Evolutionary conservation across 2,797 vertebrate genomes (phyloP).

Genomic region (Mustela erminea): DNA sequence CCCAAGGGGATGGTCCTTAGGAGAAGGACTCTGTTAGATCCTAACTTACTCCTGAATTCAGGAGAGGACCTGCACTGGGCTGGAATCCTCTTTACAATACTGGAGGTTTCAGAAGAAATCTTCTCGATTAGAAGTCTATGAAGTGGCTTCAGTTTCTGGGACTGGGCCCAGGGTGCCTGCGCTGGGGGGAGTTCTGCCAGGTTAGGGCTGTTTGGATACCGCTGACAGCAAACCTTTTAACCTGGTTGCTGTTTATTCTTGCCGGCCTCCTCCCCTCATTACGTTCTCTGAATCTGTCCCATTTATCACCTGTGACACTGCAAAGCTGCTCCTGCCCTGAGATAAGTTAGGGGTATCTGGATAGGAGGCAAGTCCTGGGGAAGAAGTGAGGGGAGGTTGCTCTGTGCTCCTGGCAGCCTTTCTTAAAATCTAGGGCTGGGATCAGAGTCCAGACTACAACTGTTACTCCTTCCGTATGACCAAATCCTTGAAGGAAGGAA

Average conservation of each 20-base stretch:
- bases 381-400: not conserved
- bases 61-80: not conserved
- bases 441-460: not conserved
- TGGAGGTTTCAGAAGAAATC: not conserved
- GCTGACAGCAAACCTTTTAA: not conserved
- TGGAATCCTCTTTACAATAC: constrained; percentile 24
- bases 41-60: not conserved
- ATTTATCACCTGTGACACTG: not conserved
- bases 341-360: not conserved
- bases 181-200: not conserved
- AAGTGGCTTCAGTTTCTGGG: not conserved
- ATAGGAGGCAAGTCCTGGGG: not conserved
- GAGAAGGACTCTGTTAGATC: not conserved
- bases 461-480: not conserved
- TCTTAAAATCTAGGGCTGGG: not conserved
- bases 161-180: not conserved
- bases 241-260: not conserved
- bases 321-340: not conserved
- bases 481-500: not conserved
- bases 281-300: not conserved
- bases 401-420: not conserved
- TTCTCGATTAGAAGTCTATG: not conserved
- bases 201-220: not conserved
- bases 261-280: not conserved
- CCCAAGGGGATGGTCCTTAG: not conserved